These are phyloP conservation scores for Phrynocephalus guinanensis DNA, from an alignment of 2,797 vertebrate species.

Conservation along the genomic window DNA sequence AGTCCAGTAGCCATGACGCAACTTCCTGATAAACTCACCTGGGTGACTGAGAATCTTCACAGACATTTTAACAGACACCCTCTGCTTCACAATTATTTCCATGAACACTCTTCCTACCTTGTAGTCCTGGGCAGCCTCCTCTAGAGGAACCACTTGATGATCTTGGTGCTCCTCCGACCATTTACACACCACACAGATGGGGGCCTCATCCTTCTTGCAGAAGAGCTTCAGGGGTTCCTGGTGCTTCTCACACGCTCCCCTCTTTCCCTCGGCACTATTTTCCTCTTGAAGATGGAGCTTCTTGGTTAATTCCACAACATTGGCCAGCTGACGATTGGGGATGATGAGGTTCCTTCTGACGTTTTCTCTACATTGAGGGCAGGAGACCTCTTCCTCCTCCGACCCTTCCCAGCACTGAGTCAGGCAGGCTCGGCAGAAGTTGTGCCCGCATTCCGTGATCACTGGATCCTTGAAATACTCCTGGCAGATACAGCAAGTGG, in stretches of 20 bases:
- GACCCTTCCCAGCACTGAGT: conserved; percentile 20
- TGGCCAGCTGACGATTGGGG: conserved; percentile 65
- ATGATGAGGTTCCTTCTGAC: conserved; percentile 49
- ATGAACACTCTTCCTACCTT: conserved; percentile 41
- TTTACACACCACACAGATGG: conserved; percentile 59
- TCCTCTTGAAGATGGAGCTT: conserved; percentile 1
- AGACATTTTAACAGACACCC: too few species aligned
- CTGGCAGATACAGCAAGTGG: neutral
- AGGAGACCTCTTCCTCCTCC: neutral
- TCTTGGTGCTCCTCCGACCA: conserved; percentile 26
- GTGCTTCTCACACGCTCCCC: conserved; percentile 41
- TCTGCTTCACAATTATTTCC: too few species aligned
- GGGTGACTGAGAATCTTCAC: too few species aligned
- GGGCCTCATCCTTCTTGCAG: conserved; percentile 46
- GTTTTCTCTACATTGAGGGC: conserved; percentile 52
- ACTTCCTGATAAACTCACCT: too few species aligned
- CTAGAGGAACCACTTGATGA: conserved; percentile 56
- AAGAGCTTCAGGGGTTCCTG: conserved; percentile 54
- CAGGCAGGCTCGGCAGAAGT: conserved; percentile 6
- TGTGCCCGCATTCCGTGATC: neutral
- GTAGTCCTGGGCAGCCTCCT: conserved; percentile 57
- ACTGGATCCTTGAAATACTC: neutral
- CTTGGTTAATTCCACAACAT: conserved; percentile 46
- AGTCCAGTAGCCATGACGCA: too few species aligned
- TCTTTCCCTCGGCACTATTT: accelerated